A percentile compares a stretch with the other conserved stretches of the same genome.
phyloP scores from a whole-genome alignment of 92 coral and sea anemone genomes.

The Isaurus tuberculatus region DNA sequence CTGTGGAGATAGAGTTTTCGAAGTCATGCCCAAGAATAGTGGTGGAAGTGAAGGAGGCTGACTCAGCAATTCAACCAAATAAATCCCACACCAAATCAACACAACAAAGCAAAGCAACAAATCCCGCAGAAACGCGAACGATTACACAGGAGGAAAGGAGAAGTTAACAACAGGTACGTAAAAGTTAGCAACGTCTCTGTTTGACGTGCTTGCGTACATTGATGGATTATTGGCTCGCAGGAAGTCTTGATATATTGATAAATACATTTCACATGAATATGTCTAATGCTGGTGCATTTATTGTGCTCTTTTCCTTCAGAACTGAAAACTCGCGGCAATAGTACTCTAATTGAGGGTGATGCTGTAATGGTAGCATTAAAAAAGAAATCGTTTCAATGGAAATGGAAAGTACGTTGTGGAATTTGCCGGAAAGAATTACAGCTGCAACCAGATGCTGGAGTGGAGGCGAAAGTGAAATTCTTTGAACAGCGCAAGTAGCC shows the following conservation, averaged over 20 bases:
- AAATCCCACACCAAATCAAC: too few species aligned
- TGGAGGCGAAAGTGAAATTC: slow-evolving; percentile 33
- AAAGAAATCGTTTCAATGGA: slow-evolving; percentile 42
- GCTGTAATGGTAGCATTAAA: slow-evolving; percentile 7
- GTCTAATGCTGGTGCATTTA: too few species aligned
- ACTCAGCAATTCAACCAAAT: too few species aligned
- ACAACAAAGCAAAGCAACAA: too few species aligned
- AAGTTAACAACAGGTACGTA: background rate
- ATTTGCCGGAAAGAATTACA: slow-evolving; percentile 24
- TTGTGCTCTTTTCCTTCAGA: slow-evolving; percentile 23
- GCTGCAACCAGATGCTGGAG: slow-evolving; percentile 46
- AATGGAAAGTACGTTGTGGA: slow-evolving; percentile 50
- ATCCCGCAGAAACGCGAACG: background rate
- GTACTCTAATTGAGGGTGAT: slow-evolving; percentile 20
- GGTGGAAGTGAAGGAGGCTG: background rate
- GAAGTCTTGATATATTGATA: too few species aligned
- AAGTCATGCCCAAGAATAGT: background rate
- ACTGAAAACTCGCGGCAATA: slow-evolving; percentile 28
- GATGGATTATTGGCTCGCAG: too few species aligned
- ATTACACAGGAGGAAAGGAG: background rate
- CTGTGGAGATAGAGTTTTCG: background rate
- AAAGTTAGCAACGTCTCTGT: too few species aligned
- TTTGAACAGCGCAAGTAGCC: slow-evolving; percentile 41
- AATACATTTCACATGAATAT: too few species aligned
- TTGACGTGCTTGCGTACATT: too few species aligned